Conservation (phyloP, 2,113 vertebrate species). For the Coracopsis vasa region DNA sequence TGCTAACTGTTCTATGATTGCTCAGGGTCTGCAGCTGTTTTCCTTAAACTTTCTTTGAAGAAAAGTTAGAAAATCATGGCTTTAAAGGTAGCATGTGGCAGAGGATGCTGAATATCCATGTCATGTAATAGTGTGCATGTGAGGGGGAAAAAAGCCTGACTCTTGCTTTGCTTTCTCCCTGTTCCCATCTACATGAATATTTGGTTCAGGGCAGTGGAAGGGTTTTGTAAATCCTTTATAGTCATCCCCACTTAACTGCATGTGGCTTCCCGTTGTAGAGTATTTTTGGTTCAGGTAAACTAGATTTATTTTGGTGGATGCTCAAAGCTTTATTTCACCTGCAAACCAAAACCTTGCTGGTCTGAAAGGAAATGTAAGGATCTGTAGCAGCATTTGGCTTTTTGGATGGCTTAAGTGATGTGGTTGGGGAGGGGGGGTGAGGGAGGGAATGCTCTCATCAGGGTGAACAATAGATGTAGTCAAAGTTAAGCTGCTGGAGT, state of each 20-base stretch:
- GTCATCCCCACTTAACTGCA: rapidly evolving
- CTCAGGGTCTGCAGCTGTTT: not conserved
- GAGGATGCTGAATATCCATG: not conserved
- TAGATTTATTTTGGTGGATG: not conserved
- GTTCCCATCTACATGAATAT: not conserved
- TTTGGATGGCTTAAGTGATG: not conserved
- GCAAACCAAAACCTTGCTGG: rapidly evolving
- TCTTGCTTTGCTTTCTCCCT: not conserved
- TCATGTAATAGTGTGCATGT: rapidly evolving
- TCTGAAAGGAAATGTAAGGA: not conserved
- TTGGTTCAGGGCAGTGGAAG: not conserved
- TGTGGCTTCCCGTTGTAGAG: not conserved
- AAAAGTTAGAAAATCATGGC: not conserved
- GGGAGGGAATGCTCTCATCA: rapidly evolving
- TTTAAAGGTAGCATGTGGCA: not conserved
- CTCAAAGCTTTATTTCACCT: not conserved
- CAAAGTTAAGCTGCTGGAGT: not conserved
- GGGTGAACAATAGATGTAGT: not conserved
- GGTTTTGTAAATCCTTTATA: not conserved
- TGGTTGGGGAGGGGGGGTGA: rapidly evolving
- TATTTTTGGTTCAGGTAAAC: not conserved
- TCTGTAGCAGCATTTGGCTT: not conserved
- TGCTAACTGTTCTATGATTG: not conserved
- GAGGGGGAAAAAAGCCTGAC: not conserved
- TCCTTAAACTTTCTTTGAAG: not conserved